Evolutionary conservation across 2,888 invertebrate species (phyloP), one percentile per base, ranked within the genome.

Genomic region (Nematopogon swammerdamellus): DNA sequence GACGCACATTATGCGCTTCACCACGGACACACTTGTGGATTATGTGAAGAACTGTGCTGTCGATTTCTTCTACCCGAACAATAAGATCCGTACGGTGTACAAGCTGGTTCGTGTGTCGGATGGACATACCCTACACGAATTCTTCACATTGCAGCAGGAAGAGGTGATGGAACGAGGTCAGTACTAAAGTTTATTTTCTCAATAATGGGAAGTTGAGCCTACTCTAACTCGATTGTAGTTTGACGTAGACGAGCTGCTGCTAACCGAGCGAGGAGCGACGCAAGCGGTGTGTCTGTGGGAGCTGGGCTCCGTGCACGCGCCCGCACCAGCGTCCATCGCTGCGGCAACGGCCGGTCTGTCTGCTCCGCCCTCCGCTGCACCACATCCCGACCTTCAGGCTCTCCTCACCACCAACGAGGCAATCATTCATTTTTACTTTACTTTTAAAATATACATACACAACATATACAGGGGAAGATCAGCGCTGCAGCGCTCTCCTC

Each of bases 251-350:
- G 79, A 79, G 42, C 54, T 79, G 1, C 52, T 79, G 0, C 53
- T 79, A 1, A 63, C 77, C 1, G 79, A 77, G 51, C 59, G 74
- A 16, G 58, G 74, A 1, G 17, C 19, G 19, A 73, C 77, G 0
- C 75, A 75, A 52, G 70, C 75, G 10, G 71, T 75, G 0, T 63
- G 69, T 1, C 52, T 77, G 2, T 77, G 75, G 75, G 79, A 79
- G 45, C 57, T 79, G 0, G 77, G 77, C 2, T 59, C 73, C 0
- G 72, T 79, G 0, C 60, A 77, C 43, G 75, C 77, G 0, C 77
- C 79, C 0, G 70, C 69, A 46, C 63, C 63, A 16, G 65, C 63
- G 0, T 64, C 72, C 0, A 77, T 77, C 18, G 74, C 72, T 0
- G 75, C 76, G 1, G 79, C 75, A 0, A 79, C 79, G 0, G 72